Evolutionary conservation across 2,113 vertebrate species (phyloP), one percentile per base, ranked within the genome.

Genomic region (Coturnix japonica): DNA sequence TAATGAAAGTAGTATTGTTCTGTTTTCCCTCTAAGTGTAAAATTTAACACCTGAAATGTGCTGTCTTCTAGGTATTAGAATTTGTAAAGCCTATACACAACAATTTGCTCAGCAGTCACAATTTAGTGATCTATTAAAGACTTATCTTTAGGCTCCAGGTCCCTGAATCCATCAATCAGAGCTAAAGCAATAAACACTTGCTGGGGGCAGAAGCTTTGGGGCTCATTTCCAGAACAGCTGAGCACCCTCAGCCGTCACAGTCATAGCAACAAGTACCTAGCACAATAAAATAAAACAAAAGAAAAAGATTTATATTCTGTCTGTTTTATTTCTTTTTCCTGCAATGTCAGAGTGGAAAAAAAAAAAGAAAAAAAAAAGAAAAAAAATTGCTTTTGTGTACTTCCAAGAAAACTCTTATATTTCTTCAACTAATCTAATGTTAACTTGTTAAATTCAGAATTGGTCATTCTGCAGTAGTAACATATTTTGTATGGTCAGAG

Each of bases 41-140:
- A 94, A 87, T 82, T 90, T 81, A 51, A 66, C 12, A 73, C n/a
- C 67, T 69, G 71, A 87, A 87, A 88, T 71, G 57, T n/a, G 15
- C 43, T 69, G 53, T 79, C 75, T 69, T 90, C 70, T 67, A 91
- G 46, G 64, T 65, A 93, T 64, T 41, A 76, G 41, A 76, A 46
- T 88, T 95, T 73, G 70, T 79, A 89, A 89, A 91, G 39, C n/a
- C 63, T 63, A 46, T 76, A 54, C 46, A 63, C 69, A 92, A 46
- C 92, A 72, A 88, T 95, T 87, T 94, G 76, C 73, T 92, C 85
- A 89, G 79, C 73, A 92, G 84, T 65, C 53, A 79, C 79, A 93
- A 93, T 91, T 78, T 93, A 84, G 78, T 60, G 90, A 93, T 67
- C 74, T 86, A 92, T 95, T 94, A 91, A 95, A 93, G 78, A 87